Evolutionary conservation across 2,888 invertebrate genomes (phyloP), one percentile per base, ranked within the genome.

Genomic region (Halictus quadricinctus): DNA sequence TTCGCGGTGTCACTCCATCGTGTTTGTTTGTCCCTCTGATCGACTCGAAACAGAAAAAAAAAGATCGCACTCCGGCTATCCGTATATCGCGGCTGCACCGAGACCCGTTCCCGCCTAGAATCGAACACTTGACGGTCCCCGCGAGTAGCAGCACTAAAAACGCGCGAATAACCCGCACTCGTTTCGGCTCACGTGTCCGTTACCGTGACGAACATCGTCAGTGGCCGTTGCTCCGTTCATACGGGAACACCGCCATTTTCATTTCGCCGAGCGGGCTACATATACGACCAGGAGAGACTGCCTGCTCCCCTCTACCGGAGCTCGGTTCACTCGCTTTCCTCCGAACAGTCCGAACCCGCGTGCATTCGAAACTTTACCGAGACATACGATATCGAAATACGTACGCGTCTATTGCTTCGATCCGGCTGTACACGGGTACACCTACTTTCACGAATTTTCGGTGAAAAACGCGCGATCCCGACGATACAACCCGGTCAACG

Each of bases 191-290:
- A 92, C 91, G 91, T 91, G 91, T 89, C 88, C 89, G 88, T 91
- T 90, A 88, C 74, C 81, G 77, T 75, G 84, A 88, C 83, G 87
- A 89, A 88, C 90, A 91, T 90, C 89, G 87, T 91, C 88, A 91
- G 89, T 89, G 91, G 87, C 89, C 91, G 91, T 90, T 89, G 90
- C 91, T 90, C 90, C 87, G 87, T 89, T 88, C 91, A 91, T 90
- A 91, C 91, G 89, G 91, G 90, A 92, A 92, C 91, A 93, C 94
- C 94, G 94, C 94, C 94, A 94, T 94, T 94, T 94, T 94, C 93
- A 89, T 93, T 93, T 91, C 87, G 86, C 76, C 87, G 87, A 87
- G 89, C 89, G 79, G 88, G 87, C 87, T 87, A 83, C 80, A 83
- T 84, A 83, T 82, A 83, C 87, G 80, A 88, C 76, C 84, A 79